These are phyloP conservation scores for Oxygymnocypris stewartii DNA, from an alignment of 2,113 vertebrate species.

Conservation along the genomic window DNA sequence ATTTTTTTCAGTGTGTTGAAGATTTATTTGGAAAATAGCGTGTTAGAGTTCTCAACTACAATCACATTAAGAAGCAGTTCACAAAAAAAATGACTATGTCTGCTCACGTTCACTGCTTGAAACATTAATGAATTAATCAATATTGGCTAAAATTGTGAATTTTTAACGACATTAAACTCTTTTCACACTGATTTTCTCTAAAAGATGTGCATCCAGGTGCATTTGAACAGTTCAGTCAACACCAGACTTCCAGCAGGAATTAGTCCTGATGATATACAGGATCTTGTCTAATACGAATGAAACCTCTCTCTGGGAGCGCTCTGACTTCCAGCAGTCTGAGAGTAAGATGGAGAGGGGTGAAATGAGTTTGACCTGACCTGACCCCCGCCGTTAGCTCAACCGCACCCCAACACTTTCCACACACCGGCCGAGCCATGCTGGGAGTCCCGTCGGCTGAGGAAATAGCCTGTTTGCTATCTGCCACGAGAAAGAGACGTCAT, in stretches of 20 bases:
- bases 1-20: no score
- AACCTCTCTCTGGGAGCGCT: not conserved
- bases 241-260: not conserved
- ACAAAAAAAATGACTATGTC: no score
- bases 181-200: no score
- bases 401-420: not conserved
- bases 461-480: conserved; percentile 22
- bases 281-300: not conserved
- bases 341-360: conserved; percentile 12
- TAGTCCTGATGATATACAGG: not conserved
- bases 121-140: no score
- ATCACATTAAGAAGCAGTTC: no score
- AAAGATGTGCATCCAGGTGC: not conserved
- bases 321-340: conserved; percentile 1
- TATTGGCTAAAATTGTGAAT: no score
- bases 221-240: not conserved
- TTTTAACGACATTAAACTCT: no score
- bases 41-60: no score
- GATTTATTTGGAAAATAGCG: no score
- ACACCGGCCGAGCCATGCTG: not conserved
- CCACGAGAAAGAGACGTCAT: conserved; percentile 30
- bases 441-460: not conserved
- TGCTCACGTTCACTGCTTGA: no score
- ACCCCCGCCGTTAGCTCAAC: not conserved
- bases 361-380: conserved; percentile 33